These are phyloP conservation scores for Homarus gammarus DNA, from an alignment of 2,888 invertebrate genomes.

Conservation along the genomic window DNA sequence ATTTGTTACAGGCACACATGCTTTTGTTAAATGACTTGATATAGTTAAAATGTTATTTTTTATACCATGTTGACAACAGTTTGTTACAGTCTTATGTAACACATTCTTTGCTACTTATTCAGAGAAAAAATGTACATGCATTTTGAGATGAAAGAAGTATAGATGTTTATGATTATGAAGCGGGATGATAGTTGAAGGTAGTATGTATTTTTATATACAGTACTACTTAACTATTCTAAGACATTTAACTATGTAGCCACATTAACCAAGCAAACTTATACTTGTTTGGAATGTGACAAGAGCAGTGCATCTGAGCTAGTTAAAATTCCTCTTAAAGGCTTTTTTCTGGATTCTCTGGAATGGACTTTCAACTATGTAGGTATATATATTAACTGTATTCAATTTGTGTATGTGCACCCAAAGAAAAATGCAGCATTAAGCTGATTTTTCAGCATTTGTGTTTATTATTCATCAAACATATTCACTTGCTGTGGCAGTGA, in stretches of 20 bases:
- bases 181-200: not conserved
- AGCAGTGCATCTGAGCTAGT: not conserved
- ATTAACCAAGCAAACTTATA: slow-evolving; percentile 6
- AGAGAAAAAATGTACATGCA: slow-evolving; percentile 32
- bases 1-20: slow-evolving; percentile 71
- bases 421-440: no score
- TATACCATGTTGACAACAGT: slow-evolving; percentile 62
- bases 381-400: no score
- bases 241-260: not conserved
- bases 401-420: no score
- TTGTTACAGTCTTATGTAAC: slow-evolving; percentile 47
- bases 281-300: slow-evolving; percentile 8
- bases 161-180: slow-evolving; percentile 10
- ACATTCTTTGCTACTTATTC: slow-evolving; percentile 55
- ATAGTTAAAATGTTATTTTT: slow-evolving; percentile 61
- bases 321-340: not conserved
- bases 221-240: slow-evolving; percentile 31
- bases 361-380: no score
- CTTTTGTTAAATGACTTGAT: slow-evolving; percentile 49
- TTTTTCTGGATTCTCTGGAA: not conserved
- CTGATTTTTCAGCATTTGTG: no score
- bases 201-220: slow-evolving; percentile 46
- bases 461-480: no score
- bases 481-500: no score
- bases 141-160: slow-evolving; percentile 16